A percentile compares a stretch with the other conserved stretches of the same genome.
phyloP scores from a whole-genome alignment of 2,113 vertebrate genomes.

The Odobenus rosmarus region DNA sequence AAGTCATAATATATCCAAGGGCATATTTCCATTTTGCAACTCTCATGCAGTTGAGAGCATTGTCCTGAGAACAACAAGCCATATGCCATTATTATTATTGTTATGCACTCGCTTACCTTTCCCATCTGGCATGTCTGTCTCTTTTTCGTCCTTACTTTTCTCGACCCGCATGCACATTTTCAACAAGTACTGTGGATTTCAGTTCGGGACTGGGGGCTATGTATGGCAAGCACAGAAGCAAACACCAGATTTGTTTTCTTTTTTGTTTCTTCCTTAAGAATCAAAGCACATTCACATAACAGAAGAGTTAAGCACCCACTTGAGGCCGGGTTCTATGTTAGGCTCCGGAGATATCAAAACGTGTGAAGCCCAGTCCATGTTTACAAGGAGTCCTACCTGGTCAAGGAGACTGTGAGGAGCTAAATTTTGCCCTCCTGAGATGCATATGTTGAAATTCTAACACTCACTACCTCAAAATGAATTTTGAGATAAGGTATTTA shows the following conservation, averaged over 20 bases:
- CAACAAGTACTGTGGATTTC: not conserved
- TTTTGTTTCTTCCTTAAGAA: not conserved
- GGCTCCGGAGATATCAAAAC: not conserved
- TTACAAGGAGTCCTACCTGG: not conserved
- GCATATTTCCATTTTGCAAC: not conserved
- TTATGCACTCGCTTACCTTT: not conserved
- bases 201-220: not conserved
- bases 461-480: not conserved
- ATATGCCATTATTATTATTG: not conserved
- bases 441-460: not conserved
- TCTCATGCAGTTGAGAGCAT: not conserved
- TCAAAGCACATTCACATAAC: not conserved
- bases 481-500: not conserved
- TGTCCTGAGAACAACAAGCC: not conserved
- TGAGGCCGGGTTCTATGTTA: not conserved
- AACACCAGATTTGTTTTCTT: not conserved
- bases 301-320: not conserved
- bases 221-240: not conserved
- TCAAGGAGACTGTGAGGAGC: not conserved
- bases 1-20: not conserved
- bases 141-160: not conserved
- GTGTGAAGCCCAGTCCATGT: too few relatives aligned
- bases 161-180: not conserved
- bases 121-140: conserved; percentile 37
- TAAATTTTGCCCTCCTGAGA: not conserved